Percentiles rank a stretch among this genome's conserved stretches.
Evolutionary conservation across 2,113 vertebrate species (phyloP).

Genomic region (Chloebia gouldiae): DNA sequence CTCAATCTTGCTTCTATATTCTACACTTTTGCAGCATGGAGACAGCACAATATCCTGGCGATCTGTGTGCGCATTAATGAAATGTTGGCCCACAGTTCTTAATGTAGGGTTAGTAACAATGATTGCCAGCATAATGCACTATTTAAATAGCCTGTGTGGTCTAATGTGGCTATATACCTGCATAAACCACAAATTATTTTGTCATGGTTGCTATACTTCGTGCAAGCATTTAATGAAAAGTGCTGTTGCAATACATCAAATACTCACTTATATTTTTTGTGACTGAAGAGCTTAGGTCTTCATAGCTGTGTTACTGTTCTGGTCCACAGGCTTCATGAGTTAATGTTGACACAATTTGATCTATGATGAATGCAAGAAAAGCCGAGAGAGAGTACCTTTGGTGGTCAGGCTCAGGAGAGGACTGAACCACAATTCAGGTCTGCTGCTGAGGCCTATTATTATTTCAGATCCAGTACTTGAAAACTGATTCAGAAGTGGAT

Average conservation of each 20-base stretch:
- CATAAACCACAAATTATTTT: conserved; percentile 47
- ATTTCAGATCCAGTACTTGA: not conserved
- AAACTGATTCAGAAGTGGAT: not conserved
- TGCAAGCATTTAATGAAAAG: conserved; percentile 45
- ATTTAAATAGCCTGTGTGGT: not conserved
- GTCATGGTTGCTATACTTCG: not conserved
- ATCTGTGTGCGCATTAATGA: not conserved
- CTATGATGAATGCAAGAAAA: not conserved
- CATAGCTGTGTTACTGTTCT: not conserved
- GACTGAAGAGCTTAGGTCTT: not conserved
- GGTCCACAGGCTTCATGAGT: not conserved
- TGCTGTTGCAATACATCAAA: conserved; percentile 5
- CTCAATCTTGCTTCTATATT: not conserved
- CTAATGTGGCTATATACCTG: conserved; percentile 25
- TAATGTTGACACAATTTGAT: not conserved
- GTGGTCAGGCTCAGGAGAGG: not conserved
- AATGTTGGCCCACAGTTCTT: conserved; percentile 14
- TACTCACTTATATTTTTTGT: not conserved
- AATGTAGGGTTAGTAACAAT: not conserved
- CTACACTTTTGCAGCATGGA: not conserved
- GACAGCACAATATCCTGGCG: conserved; percentile 29
- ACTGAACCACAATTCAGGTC: not conserved
- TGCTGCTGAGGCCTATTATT: not conserved
- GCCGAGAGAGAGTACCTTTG: not conserved
- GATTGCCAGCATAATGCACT: conserved; percentile 16